Conservation (phyloP, 2,888 invertebrate genomes). For the Lathronympha strigana region DNA sequence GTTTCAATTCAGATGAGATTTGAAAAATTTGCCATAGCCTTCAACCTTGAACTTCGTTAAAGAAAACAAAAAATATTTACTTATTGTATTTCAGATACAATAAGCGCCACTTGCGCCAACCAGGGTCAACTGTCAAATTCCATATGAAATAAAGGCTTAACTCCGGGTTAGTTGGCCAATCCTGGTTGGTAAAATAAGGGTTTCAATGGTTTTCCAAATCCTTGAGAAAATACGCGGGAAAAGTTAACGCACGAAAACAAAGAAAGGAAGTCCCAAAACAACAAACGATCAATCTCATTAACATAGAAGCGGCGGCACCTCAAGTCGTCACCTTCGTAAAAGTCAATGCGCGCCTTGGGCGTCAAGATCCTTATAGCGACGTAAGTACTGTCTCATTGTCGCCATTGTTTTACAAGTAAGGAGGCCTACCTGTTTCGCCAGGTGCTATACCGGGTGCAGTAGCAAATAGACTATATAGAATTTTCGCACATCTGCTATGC, state of each 20-base stretch:
- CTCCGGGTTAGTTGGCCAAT: too few species aligned
- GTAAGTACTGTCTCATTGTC: conserved; percentile 26
- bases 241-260: conserved; percentile 17
- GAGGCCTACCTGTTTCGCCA: conserved; percentile 15
- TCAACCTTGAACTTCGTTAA: too few species aligned
- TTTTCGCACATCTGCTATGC: not conserved
- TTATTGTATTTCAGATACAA: too few species aligned
- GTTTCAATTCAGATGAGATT: too few species aligned
- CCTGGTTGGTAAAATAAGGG: not conserved
- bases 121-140: too few species aligned
- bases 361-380: conserved; percentile 21
- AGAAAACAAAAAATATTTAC: too few species aligned
- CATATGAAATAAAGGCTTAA: too few species aligned
- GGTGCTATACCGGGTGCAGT: conserved; percentile 4
- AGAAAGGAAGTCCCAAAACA: conserved; percentile 24
- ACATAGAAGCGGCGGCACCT: conserved; percentile 8
- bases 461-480: not conserved
- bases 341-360: conserved; percentile 23
- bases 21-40: too few species aligned
- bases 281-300: conserved; percentile 13
- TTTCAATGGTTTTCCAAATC: not conserved
- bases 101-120: too few species aligned
- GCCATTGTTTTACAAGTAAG: conserved; percentile 35
- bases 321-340: conserved; percentile 25
- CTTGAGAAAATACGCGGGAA: not conserved